Evolutionary conservation across 2,113 vertebrate species (phyloP).

Genomic region (Jaculus jaculus): DNA sequence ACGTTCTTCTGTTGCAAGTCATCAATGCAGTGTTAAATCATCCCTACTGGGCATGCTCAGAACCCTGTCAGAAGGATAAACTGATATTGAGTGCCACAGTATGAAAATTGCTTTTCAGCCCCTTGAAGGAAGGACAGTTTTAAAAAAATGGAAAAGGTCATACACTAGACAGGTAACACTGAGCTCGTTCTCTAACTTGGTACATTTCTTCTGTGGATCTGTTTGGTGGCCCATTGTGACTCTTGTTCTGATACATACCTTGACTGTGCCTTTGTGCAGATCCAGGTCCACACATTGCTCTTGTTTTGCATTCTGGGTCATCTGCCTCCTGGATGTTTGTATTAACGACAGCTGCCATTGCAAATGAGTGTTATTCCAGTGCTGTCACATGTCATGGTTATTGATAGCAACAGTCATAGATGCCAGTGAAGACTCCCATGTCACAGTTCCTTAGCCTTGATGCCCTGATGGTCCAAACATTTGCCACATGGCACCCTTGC

Average conservation of each 20-base stretch:
- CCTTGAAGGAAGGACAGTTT: constrained; percentile 74
- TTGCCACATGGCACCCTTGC: not conserved
- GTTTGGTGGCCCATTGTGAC: not conserved
- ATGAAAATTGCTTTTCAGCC: constrained; percentile 82
- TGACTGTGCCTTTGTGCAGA: not conserved
- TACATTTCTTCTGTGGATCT: constrained; percentile 17
- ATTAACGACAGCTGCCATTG: constrained; percentile 31
- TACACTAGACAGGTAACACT: constrained; percentile 69
- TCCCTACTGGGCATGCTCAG: constrained; percentile 84
- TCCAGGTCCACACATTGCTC: not conserved
- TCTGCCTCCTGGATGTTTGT: not conserved
- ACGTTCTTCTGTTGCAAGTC: constrained; percentile 85
- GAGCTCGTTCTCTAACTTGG: constrained; percentile 66
- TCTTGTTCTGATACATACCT: not conserved
- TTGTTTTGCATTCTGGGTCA: not conserved
- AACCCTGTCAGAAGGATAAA: constrained; percentile 79
- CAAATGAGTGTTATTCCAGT: not conserved
- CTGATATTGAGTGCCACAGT: constrained; percentile 81
- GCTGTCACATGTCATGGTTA: not conserved
- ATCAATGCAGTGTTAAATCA: constrained; percentile 86
- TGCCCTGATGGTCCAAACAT: not conserved
- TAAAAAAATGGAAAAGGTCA: constrained; percentile 68
- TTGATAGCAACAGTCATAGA: not conserved
- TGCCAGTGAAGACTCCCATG: not conserved
- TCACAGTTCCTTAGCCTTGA: not conserved